Evolutionary conservation across 2,113 vertebrate species (phyloP), one percentile per base, ranked within the genome.

Genomic region (Sinocyclocheilus anophthalmus): DNA sequence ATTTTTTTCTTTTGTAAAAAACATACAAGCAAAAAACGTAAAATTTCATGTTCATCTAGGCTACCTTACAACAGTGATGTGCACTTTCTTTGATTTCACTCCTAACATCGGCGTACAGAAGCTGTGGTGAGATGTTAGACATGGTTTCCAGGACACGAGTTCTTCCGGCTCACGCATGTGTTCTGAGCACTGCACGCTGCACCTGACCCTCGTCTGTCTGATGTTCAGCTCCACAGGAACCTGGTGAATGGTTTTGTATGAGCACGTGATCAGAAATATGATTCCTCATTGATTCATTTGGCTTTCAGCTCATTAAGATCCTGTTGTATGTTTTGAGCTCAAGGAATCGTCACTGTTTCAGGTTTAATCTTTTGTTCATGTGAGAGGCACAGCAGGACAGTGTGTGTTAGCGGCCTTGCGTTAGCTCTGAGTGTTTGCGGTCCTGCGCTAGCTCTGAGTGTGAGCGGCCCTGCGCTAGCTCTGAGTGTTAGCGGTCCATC

Each of bases 161-260:
- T 39, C 39, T 39, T 39, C 7, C 6, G 37, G 39, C 39, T 39
- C 39, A 39, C 6, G 5, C 39, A 39, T 7, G 39, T 39, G 39
- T 39, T 39, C 0, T 7, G 5, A 39, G 39, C 39, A 7, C 7
- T 39, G 7, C 39, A 39, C 5, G 39, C 6, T 39, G 39, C 78
- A 85, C 76, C 33, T 70, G 67, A 87, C 57, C 76, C 30, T 78
- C 81, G 81, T 85, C 67, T 83, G 76, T 86, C 59, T 65, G 7
- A 42, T 42, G 4, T 39, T 39, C 39, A 39, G 5, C 6, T 39
- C 39, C 5, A 10, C 50, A 53, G 50, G 6, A 85, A 67, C 65
- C 67, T 81, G 65, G 4, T 65, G 33, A 57, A 57, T 48, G 61
- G 63, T 82, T 61, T 16, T 69, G 13, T 16, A 30, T 83, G 50